Percentiles rank a stretch among this genome's conserved stretches.
phyloP scores from a whole-genome alignment of 2,888 invertebrate genomes.

The Hecatera dysodea region DNA sequence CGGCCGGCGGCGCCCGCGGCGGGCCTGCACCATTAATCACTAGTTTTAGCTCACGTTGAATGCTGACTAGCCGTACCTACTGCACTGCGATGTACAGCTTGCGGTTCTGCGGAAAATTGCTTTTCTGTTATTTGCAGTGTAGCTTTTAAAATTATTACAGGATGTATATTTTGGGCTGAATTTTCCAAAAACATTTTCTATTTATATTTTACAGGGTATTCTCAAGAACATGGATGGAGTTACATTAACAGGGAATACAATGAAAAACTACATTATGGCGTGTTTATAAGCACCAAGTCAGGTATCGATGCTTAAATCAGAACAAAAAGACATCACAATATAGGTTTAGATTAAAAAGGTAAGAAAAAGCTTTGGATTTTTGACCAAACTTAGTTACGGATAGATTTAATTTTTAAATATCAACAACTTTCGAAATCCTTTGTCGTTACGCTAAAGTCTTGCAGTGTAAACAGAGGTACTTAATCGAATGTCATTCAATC shows the following conservation, averaged over 20 bases:
- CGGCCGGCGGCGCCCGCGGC: conserved; percentile 85
- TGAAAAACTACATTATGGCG: too few relatives aligned
- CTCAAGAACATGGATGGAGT: not conserved
- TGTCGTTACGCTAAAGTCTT: conserved; percentile 21
- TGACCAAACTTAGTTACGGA: too few relatives aligned
- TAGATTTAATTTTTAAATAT: too few relatives aligned
- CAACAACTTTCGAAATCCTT: conserved; percentile 13
- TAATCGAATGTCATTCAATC: conserved; percentile 63
- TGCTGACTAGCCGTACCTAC: conserved; percentile 74
- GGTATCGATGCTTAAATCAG: not conserved
- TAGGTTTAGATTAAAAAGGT: too few relatives aligned
- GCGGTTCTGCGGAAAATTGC: conserved; percentile 63
- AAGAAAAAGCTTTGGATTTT: too few relatives aligned
- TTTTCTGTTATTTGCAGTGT: conserved; percentile 58
- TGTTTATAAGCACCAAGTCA: too few relatives aligned
- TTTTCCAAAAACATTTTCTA: not conserved
- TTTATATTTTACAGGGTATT: not conserved
- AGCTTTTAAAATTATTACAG: conserved; percentile 19
- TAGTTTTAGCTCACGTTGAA: conserved; percentile 85
- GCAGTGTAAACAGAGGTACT: conserved; percentile 48
- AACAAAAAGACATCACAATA: too few relatives aligned
- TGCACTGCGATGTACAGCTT: conserved; percentile 65
- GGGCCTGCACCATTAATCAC: conserved; percentile 87
- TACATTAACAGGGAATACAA: not conserved
- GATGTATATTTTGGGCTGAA: not conserved